phyloP scores from a whole-genome alignment of 2,888 invertebrate species.

The Scaptomyza polygonia region DNA sequence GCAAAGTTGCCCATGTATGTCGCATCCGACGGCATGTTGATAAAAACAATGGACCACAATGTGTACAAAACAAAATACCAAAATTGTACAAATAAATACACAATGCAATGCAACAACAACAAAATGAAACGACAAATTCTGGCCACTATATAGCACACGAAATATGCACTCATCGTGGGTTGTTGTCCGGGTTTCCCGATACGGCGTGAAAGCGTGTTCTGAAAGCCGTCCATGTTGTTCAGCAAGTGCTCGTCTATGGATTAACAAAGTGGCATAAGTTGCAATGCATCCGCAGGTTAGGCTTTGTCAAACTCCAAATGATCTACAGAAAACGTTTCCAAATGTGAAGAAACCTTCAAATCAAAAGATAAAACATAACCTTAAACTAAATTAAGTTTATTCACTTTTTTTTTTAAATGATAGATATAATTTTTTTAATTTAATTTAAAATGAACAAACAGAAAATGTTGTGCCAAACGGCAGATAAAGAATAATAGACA shows the following conservation, averaged over 20 bases:
- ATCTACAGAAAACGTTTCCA: constrained; percentile 3
- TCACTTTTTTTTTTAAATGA: no score
- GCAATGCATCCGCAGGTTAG: not conserved
- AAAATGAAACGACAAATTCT: constrained; percentile 52
- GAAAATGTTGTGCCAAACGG: not conserved
- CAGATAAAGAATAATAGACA: not conserved
- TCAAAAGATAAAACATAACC: no score
- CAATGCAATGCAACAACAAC: constrained; percentile 38
- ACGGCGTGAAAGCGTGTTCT: constrained; percentile 52
- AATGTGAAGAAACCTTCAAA: no score
- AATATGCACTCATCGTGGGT: constrained; percentile 58
- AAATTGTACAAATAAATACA: constrained; percentile 58
- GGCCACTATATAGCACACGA: constrained; percentile 48
- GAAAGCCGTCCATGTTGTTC: constrained; percentile 44
- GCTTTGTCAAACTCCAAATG: constrained; percentile 14
- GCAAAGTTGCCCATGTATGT: constrained; percentile 6
- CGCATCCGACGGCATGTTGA: constrained; percentile 51
- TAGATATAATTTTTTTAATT: no score
- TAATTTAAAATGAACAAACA: no score
- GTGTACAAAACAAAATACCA: constrained; percentile 55
- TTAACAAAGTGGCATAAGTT: constrained; percentile 52
- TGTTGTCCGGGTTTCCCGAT: constrained; percentile 44
- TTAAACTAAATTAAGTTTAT: no score
- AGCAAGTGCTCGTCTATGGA: constrained; percentile 54
- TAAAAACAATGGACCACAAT: constrained; percentile 68